A percentile compares a stretch with the other conserved stretches of the same genome.
Evolutionary conservation across 2,797 vertebrate species (phyloP).

Genomic region (Lindbergichthys nudifrons): DNA sequence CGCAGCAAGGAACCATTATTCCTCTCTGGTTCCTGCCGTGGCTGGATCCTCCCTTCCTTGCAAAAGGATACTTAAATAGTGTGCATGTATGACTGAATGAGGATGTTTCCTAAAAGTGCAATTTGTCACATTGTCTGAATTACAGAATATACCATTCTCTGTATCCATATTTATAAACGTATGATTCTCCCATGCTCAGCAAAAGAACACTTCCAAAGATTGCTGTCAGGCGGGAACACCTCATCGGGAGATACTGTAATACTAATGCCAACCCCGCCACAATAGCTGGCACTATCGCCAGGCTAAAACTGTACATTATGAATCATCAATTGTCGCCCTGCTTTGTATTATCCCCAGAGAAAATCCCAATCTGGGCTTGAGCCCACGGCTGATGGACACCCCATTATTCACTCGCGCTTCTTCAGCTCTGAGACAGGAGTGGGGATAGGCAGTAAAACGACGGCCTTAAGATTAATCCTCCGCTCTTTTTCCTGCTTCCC

Average conservation of each 20-base stretch:
- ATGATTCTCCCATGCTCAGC: constrained; percentile 72
- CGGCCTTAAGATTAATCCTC: constrained; percentile 87
- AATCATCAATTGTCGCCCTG: constrained; percentile 86
- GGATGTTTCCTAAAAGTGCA: constrained; percentile 53
- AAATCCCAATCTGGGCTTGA: constrained; percentile 86
- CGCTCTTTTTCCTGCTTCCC: constrained; percentile 75
- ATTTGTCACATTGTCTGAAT: constrained; percentile 70
- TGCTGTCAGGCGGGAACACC: constrained; percentile 77
- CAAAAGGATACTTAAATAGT: constrained; percentile 61
- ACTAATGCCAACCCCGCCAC: constrained; percentile 76
- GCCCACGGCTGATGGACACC: constrained; percentile 85
- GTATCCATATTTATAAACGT: constrained; percentile 81
- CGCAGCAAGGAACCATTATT: constrained; percentile 63
- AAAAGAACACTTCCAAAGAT: constrained; percentile 62
- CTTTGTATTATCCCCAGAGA: constrained; percentile 88
- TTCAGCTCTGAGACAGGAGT: constrained; percentile 79
- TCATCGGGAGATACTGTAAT: constrained; percentile 66
- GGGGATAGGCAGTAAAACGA: constrained; percentile 85
- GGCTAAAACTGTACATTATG: constrained; percentile 87
- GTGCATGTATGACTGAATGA: constrained; percentile 59
- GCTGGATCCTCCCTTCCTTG: constrained; percentile 59
- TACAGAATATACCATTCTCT: constrained; percentile 49
- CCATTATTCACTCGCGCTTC: constrained; percentile 86
- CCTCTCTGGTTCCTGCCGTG: constrained; percentile 38
- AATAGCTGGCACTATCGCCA: constrained; percentile 77